phyloP scores from a whole-genome alignment of 2,888 invertebrate species.

The Eucera pruinosa region DNA sequence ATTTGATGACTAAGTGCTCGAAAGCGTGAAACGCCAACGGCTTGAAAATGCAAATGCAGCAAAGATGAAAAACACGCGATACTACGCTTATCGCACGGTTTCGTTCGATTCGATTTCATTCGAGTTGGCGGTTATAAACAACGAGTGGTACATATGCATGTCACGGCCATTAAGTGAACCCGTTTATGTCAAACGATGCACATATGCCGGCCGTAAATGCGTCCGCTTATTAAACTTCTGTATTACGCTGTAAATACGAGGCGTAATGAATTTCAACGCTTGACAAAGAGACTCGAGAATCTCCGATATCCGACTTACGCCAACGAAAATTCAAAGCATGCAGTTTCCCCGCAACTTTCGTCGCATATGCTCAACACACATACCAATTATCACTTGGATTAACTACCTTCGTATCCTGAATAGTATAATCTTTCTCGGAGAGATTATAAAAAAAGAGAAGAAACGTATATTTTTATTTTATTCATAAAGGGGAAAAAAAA shows the following conservation, averaged over 20 bases:
- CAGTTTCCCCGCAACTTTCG: constrained; percentile 10
- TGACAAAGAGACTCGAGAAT: constrained; percentile 42
- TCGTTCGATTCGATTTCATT: not conserved
- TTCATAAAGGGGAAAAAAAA: too few relatives aligned
- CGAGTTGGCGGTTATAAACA: not conserved
- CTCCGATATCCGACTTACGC: constrained; percentile 45
- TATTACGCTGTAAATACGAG: constrained; percentile 47
- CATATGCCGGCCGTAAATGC: constrained; percentile 35
- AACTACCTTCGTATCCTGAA: too few relatives aligned
- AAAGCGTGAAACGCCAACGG: too few relatives aligned
- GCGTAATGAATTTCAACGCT: constrained; percentile 49
- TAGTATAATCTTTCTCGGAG: not conserved
- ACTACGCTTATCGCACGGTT: too few relatives aligned
- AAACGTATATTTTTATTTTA: too few relatives aligned
- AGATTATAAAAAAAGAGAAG: not conserved
- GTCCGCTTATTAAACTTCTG: constrained; percentile 53
- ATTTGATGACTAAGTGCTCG: too few relatives aligned
- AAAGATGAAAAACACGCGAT: too few relatives aligned
- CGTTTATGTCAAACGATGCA: constrained; percentile 38
- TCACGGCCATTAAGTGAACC: constrained; percentile 38
- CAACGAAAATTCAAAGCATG: constrained; percentile 24
- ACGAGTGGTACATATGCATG: not conserved
- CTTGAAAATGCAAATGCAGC: too few relatives aligned
- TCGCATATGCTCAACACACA: not conserved
- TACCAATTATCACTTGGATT: not conserved